Percentiles rank a stretch among this genome's conserved stretches.
Conservation (phyloP, 2,113 vertebrate genomes). For the Petrocephalus microphthalmus region DNA sequence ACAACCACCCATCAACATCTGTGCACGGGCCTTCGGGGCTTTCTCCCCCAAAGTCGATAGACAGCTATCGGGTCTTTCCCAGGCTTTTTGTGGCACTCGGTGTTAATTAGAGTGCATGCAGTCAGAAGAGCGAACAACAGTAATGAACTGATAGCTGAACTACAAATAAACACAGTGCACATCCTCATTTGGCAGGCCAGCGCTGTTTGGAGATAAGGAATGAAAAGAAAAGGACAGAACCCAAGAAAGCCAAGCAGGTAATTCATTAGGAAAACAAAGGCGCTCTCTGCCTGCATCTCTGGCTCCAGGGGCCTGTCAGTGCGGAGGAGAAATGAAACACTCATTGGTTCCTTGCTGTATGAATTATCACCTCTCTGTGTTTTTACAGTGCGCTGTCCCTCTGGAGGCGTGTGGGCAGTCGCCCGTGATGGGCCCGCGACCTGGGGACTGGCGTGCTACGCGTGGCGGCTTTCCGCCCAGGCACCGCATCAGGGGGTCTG, state of each 20-base stretch:
- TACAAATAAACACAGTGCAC: background rate
- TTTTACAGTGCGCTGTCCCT: background rate
- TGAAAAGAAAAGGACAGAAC: background rate
- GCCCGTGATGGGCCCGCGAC: background rate
- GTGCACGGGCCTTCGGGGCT: background rate
- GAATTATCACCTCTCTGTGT: background rate
- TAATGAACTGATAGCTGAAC: background rate
- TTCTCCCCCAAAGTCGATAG: background rate
- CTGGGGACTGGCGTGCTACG: background rate
- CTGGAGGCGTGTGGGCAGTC: background rate
- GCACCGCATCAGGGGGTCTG: background rate
- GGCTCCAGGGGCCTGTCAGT: background rate
- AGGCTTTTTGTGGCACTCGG: background rate
- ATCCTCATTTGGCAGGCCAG: background rate
- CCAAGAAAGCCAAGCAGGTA: background rate
- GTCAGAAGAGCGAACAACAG: background rate
- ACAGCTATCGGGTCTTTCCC: background rate
- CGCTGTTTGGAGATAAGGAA: background rate
- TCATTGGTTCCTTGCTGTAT: background rate
- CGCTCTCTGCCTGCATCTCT: background rate
- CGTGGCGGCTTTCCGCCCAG: background rate
- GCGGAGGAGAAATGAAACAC: background rate
- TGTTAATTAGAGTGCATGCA: background rate
- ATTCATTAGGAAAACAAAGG: slow-evolving; percentile 13
- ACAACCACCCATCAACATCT: background rate